Evolutionary conservation across 2,888 invertebrate genomes (phyloP).

Genomic region (Drosophila monieri): DNA sequence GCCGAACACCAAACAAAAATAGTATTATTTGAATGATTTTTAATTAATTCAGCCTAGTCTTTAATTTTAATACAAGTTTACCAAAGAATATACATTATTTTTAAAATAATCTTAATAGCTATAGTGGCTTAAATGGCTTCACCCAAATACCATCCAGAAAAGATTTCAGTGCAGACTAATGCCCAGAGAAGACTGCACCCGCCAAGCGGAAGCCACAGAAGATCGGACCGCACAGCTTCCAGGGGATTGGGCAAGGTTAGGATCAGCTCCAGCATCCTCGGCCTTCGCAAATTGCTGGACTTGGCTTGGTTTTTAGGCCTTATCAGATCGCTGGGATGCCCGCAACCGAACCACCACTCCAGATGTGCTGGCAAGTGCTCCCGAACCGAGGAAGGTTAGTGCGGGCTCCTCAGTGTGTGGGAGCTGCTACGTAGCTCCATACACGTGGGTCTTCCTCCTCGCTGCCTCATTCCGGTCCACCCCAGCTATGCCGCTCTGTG

Average conservation of each 20-base stretch:
- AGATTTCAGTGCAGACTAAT: slow-evolving; percentile 4
- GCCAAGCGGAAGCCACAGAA: slow-evolving; percentile 65
- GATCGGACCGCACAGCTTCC: slow-evolving; percentile 69
- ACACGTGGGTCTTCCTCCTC: slow-evolving; percentile 42
- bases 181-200: slow-evolving; percentile 9
- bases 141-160: not conserved
- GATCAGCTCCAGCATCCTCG: slow-evolving; percentile 36
- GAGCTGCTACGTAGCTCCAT: slow-evolving; percentile 44
- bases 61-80: not conserved
- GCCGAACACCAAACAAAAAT: not conserved
- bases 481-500: slow-evolving; percentile 47
- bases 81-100: too few species aligned
- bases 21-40: not conserved
- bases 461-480: not conserved
- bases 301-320: slow-evolving; percentile 40
- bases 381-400: slow-evolving; percentile 14
- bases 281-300: slow-evolving; percentile 38
- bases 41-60: not conserved
- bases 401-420: slow-evolving; percentile 18
- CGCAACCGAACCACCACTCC: slow-evolving; percentile 42
- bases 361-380: slow-evolving; percentile 48
- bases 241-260: slow-evolving; percentile 68
- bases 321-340: slow-evolving; percentile 61
- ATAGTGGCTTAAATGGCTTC: not conserved
- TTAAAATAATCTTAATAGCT: not conserved